These are phyloP conservation scores for Sparus aurata DNA, from an alignment of 2,797 vertebrate species.

Conservation along the genomic window DNA sequence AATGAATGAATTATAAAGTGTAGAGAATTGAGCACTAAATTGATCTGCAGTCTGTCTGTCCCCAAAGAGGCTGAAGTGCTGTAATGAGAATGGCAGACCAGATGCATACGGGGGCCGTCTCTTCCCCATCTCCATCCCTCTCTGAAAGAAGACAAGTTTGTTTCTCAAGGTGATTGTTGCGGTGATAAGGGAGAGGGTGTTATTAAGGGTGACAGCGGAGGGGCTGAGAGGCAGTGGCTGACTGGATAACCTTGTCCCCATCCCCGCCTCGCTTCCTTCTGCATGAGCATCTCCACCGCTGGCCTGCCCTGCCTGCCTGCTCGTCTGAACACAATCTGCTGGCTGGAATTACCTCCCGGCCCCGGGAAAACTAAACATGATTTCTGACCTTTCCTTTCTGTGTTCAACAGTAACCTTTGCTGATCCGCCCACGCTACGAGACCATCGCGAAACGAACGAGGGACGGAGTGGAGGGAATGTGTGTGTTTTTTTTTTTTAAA, in stretches of 20 bases:
- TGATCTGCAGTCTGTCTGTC: slow-evolving; percentile 69
- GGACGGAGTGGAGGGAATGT: slow-evolving; percentile 43
- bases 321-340: slow-evolving; percentile 85
- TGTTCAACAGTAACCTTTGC: slow-evolving; percentile 89
- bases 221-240: slow-evolving; percentile 81
- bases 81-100: slow-evolving; percentile 74
- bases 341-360: slow-evolving; percentile 85
- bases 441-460: slow-evolving; percentile 65
- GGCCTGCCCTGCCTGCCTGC: slow-evolving; percentile 77
- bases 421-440: slow-evolving; percentile 74
- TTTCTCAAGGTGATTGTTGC: slow-evolving; percentile 88
- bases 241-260: slow-evolving; percentile 86
- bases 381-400: slow-evolving; percentile 89
- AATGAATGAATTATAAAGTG: slow-evolving; percentile 58
- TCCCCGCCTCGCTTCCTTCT: slow-evolving; percentile 80
- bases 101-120: slow-evolving; percentile 66
- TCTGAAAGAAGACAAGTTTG: slow-evolving; percentile 83
- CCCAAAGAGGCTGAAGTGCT: slow-evolving; percentile 66
- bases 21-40: slow-evolving; percentile 70
- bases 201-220: slow-evolving; percentile 88
- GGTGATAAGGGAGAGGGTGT: slow-evolving; percentile 86
- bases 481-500: too few relatives aligned
- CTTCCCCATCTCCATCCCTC: slow-evolving; percentile 67
- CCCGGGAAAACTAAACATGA: slow-evolving; percentile 88
- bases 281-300: slow-evolving; percentile 78